Percentiles rank a stretch among this genome's conserved stretches.
These are phyloP conservation scores for Ormyrus thymus DNA, from an alignment of 2,888 invertebrate genomes.

Conservation along the genomic window DNA sequence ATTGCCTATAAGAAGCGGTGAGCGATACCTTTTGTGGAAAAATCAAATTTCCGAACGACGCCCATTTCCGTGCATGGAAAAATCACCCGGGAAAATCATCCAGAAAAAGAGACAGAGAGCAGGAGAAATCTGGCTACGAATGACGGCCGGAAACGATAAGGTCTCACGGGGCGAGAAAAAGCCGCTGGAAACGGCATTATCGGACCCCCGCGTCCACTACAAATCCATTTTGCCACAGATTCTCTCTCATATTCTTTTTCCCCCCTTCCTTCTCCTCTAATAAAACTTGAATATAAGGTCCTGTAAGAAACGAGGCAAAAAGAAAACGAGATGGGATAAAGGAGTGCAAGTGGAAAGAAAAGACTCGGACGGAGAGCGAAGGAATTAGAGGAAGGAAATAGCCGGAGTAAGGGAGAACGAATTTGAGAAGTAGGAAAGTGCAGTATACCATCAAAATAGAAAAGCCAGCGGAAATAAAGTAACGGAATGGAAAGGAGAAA, in stretches of 20 bases:
- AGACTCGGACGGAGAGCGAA: conserved; percentile 3
- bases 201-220: conserved; percentile 39
- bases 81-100: neutral
- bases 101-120: too few relatives aligned
- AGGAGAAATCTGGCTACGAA: conserved; percentile 28
- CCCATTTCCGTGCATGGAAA: conserved; percentile 25
- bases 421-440: conserved; percentile 9
- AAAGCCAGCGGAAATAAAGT: neutral
- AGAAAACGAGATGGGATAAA: conserved; percentile 1
- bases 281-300: conserved; percentile 36
- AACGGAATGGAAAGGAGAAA: conserved; percentile 2
- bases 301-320: conserved; percentile 10
- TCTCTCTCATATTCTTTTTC: neutral
- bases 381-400: conserved; percentile 34
- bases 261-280: conserved; percentile 14
- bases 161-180: conserved; percentile 17
- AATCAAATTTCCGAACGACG: conserved; percentile 20
- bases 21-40: conserved; percentile 6
- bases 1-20: neutral
- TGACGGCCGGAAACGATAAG: conserved; percentile 26
- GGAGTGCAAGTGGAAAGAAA: conserved; percentile 28
- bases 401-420: neutral
- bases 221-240: conserved; percentile 47
- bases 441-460: conserved; percentile 3
- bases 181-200: conserved; percentile 36